phyloP scores from a whole-genome alignment of 1,140 invertebrate species.

The Nephotettix cincticeps region DNA sequence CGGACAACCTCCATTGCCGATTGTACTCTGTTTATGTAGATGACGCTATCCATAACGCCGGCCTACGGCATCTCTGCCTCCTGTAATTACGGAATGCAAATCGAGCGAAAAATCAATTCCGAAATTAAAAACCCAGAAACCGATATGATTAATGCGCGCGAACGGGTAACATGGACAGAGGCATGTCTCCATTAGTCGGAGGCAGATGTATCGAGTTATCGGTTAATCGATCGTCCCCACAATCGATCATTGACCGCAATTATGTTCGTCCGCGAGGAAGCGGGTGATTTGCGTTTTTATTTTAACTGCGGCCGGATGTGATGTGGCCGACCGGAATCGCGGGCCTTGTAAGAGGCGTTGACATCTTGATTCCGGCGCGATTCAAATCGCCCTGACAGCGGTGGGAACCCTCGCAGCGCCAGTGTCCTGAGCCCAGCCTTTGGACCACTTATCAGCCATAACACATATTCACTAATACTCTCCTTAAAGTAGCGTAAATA shows the following conservation, averaged over 20 bases:
- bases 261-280: neutral
- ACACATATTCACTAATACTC: no score
- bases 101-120: constrained; percentile 1
- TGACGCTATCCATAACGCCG: neutral
- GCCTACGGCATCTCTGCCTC: neutral
- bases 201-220: neutral
- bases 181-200: constrained; percentile 1
- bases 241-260: neutral
- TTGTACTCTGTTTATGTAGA: neutral
- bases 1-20: no score
- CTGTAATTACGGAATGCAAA: constrained; percentile 9
- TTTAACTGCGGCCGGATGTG: constrained; percentile 13
- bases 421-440: no score
- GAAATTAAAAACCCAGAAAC: neutral
- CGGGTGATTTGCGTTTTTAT: constrained; percentile 13
- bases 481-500: no score
- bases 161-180: neutral
- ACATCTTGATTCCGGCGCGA: constrained; percentile 16
- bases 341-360: constrained; percentile 7
- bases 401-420: neutral
- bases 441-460: no score
- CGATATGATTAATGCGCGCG: neutral
- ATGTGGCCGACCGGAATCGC: constrained; percentile 4
- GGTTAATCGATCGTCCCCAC: no score
- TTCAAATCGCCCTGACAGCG: neutral